Percentiles rank a stretch among this genome's conserved stretches.
These are phyloP conservation scores for Sanderia malayensis DNA, from an alignment of 30 jellyfish, hydroid and myxozoan genomes.

Conservation along the genomic window DNA sequence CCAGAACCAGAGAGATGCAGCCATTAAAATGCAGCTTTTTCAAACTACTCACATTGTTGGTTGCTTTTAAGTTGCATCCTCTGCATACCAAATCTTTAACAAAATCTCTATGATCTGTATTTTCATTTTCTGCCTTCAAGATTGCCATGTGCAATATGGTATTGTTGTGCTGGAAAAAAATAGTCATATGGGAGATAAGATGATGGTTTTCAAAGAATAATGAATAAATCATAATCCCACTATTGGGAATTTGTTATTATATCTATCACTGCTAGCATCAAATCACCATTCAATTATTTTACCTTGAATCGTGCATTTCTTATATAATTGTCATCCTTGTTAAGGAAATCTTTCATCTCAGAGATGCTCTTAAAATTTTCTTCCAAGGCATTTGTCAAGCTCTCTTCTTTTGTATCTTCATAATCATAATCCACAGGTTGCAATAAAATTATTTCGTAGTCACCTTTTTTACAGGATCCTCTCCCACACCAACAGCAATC, in stretches of 20 bases:
- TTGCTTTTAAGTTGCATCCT: conserved; percentile 6
- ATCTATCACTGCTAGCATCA: not conserved
- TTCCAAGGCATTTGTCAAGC: too few relatives aligned
- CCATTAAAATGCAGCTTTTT: not conserved
- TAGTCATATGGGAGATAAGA: not conserved
- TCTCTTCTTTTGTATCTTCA: too few relatives aligned
- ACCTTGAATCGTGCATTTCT: too few relatives aligned
- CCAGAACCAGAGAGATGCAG: not conserved
- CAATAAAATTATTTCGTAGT: too few relatives aligned
- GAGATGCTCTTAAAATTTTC: too few relatives aligned
- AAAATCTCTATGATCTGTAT: not conserved
- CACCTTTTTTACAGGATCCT: too few relatives aligned
- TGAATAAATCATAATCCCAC: not conserved
- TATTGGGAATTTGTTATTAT: not conserved
- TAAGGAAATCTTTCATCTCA: not conserved
- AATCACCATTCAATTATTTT: not conserved
- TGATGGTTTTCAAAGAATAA: not conserved
- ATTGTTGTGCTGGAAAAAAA: not conserved
- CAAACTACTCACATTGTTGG: conserved; percentile 2
- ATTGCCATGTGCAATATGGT: conserved; percentile 27
- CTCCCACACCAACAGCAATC: too few relatives aligned
- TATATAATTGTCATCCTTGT: not conserved
- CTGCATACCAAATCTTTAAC: not conserved
- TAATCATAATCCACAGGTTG: too few relatives aligned
- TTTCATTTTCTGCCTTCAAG: not conserved